phyloP scores from a whole-genome alignment of 2,797 vertebrate species.

The Mormyrops attenuatus region DNA sequence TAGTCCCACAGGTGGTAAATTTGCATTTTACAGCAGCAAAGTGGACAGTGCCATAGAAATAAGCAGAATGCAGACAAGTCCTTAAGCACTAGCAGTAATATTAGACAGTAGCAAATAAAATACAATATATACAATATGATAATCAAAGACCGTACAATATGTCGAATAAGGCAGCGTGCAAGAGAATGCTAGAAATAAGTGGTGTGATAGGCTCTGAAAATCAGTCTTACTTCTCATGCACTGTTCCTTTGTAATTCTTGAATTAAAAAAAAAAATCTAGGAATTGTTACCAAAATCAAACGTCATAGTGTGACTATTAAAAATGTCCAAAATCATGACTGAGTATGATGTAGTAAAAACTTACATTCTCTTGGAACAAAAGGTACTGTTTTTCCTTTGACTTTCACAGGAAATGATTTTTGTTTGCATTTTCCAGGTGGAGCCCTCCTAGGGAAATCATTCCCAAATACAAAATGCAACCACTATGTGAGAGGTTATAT shows the following conservation, averaged over 20 bases:
- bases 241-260: too few species aligned
- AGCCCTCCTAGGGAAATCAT: slow-evolving; percentile 61
- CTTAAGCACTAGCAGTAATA: too few species aligned
- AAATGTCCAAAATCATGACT: background rate
- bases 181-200: background rate
- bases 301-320: background rate
- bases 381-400: slow-evolving; percentile 62
- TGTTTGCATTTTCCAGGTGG: slow-evolving; percentile 75
- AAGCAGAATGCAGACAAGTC: too few species aligned
- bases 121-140: too few species aligned
- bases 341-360: slow-evolving; percentile 34
- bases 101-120: too few species aligned
- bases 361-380: slow-evolving; percentile 69
- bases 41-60: too few species aligned
- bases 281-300: background rate
- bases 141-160: too few species aligned
- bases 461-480: background rate
- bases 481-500: background rate
- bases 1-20: too few species aligned
- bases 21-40: too few species aligned
- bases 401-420: slow-evolving; percentile 65
- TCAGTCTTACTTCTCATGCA: background rate
- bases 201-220: background rate
- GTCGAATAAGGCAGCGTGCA: background rate
- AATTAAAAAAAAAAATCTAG: background rate